Conservation (phyloP, 2,797 vertebrate species). For the Sebastes vulpes region DNA sequence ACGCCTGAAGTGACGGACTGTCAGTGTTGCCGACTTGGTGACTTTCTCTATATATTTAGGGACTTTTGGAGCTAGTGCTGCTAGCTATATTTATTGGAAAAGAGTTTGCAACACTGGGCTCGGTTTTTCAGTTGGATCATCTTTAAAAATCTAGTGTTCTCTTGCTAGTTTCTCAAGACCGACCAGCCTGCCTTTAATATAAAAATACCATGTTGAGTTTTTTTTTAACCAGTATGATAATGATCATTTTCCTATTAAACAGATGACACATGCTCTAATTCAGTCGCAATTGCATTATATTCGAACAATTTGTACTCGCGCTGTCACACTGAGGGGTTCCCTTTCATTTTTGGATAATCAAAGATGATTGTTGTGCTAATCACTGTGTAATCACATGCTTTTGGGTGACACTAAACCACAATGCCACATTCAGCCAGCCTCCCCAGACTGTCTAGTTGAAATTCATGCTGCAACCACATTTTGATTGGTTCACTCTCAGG, state of each 20-base stretch:
- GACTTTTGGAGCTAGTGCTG: background rate
- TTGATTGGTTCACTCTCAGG: background rate
- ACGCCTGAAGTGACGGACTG: accelerated
- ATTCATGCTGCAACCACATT: background rate
- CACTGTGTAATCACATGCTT: constrained; percentile 3
- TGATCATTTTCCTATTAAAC: background rate
- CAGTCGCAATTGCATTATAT: background rate
- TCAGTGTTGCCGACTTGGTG: background rate
- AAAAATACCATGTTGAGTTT: background rate
- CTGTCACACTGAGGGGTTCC: background rate
- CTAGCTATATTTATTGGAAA: background rate
- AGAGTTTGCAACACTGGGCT: background rate
- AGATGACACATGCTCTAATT: background rate
- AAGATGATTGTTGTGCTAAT: constrained; percentile 22
- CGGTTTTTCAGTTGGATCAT: background rate
- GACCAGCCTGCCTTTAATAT: background rate
- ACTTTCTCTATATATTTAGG: background rate
- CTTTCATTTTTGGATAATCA: constrained; percentile 17
- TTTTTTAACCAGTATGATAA: background rate
- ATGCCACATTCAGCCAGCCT: background rate
- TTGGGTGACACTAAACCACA: background rate
- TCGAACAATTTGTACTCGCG: background rate
- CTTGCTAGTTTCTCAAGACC: background rate
- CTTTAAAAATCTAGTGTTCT: background rate
- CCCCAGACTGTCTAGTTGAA: background rate